These are phyloP conservation scores for Trichomalopsis sarcophagae DNA, from an alignment of 1,140 invertebrate genomes.

Conservation along the genomic window DNA sequence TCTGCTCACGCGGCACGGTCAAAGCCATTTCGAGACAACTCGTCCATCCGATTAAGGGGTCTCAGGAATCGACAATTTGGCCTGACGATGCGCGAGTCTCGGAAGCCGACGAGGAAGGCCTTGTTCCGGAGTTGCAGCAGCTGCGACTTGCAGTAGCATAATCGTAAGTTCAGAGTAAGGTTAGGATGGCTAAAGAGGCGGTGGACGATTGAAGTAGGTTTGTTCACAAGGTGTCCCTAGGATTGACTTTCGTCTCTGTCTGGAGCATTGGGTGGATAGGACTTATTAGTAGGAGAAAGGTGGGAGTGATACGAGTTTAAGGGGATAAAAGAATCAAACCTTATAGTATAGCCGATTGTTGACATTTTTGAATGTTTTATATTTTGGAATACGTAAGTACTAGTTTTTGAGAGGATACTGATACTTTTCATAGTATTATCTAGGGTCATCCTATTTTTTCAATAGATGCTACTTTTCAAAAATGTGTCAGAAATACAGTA, in stretches of 20 bases:
- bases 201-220: neutral
- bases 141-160: neutral
- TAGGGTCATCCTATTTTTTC: neutral
- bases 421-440: neutral
- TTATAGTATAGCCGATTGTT: neutral
- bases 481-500: neutral
- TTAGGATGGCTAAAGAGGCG: slow-evolving; percentile 26
- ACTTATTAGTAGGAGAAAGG: neutral
- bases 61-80: neutral
- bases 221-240: slow-evolving; percentile 4
- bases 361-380: slow-evolving; percentile 14
- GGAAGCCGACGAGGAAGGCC: neutral
- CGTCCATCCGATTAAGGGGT: neutral
- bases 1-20: neutral
- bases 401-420: neutral
- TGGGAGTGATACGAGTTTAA: neutral
- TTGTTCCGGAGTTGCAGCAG: neutral
- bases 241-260: neutral
- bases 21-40: neutral
- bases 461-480: neutral
- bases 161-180: slow-evolving; percentile 33
- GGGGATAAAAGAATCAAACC: neutral
- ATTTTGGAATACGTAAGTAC: neutral
- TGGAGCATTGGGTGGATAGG: neutral
- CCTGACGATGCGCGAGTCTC: slow-evolving; percentile 4